These are phyloP conservation scores for Sepioteuthis lessoniana DNA, from an alignment of 2,888 invertebrate species.

Conservation along the genomic window DNA sequence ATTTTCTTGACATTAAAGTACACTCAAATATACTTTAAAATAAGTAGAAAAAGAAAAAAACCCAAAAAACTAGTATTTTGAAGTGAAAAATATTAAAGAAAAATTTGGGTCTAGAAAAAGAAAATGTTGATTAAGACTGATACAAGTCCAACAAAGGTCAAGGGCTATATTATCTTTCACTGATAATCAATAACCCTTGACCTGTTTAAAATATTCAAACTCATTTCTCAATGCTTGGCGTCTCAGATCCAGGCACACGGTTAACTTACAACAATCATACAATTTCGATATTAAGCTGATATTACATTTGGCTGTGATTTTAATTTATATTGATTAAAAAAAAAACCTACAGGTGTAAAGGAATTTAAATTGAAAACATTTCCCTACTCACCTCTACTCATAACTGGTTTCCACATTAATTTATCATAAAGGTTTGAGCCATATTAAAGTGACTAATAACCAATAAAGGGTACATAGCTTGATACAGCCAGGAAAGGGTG, in stretches of 20 bases:
- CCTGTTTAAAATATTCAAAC: background rate
- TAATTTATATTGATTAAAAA: background rate
- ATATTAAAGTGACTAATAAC: background rate
- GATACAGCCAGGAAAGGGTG: background rate
- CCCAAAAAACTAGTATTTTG: no score
- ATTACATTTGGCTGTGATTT: conserved; percentile 7
- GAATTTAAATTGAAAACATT: background rate
- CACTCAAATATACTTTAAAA: no score
- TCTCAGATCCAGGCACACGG: background rate
- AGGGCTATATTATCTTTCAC: no score
- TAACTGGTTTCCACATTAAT: background rate
- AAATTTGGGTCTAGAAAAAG: no score
- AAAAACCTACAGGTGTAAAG: background rate
- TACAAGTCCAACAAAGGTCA: no score
- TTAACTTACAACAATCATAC: background rate
- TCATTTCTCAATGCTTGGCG: background rate
- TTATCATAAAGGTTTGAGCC: background rate
- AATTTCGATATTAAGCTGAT: background rate
- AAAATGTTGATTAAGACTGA: no score
- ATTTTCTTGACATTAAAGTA: no score
- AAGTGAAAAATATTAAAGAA: no score
- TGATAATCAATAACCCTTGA: no score
- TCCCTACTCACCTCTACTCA: background rate
- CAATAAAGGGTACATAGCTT: background rate
- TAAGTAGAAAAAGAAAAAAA: no score